phyloP scores from a whole-genome alignment of 2,888 invertebrate genomes.

The Chesias legatella region DNA sequence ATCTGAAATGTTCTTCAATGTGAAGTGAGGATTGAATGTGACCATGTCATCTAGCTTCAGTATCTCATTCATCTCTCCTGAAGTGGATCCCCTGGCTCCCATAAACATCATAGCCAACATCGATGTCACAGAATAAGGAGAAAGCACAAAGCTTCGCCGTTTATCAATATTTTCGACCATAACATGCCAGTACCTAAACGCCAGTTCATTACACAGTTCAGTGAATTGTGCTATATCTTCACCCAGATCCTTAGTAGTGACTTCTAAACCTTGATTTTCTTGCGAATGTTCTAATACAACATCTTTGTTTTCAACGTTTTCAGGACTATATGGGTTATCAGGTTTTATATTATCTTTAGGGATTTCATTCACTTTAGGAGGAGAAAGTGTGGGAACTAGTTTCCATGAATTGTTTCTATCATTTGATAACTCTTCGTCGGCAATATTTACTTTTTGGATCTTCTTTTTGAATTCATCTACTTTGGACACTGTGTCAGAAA shows the following conservation, averaged over 20 bases:
- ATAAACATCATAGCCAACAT: conserved; percentile 94
- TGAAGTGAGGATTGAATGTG: conserved; percentile 93
- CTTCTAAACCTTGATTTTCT: conserved; percentile 86
- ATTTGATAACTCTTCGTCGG: conserved; percentile 62
- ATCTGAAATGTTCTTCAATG: conserved; percentile 92
- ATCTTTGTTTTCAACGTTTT: conserved; percentile 53
- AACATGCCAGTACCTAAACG: conserved; percentile 90
- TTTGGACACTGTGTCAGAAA: conserved; percentile 49
- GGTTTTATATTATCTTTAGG: conserved; percentile 60
- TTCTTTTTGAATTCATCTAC: conserved; percentile 72
- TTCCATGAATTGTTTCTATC: conserved; percentile 79
- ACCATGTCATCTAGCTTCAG: conserved; percentile 92
- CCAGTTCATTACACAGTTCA: conserved; percentile 90
- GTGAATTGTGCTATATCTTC: conserved; percentile 89
- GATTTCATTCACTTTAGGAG: conserved; percentile 65
- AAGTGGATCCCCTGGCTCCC: conserved; percentile 91
- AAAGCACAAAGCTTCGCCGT: conserved; percentile 88
- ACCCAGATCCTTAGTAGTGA: conserved; percentile 85
- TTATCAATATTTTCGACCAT: conserved; percentile 86
- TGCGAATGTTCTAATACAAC: conserved; percentile 63
- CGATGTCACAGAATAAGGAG: conserved; percentile 92
- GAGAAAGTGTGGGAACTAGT: conserved; percentile 78
- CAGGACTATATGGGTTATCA: conserved; percentile 43
- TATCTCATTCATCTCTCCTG: conserved; percentile 94
- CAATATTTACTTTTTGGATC: conserved; percentile 71